Evolutionary conservation across 2,113 vertebrate species (phyloP), one percentile per base, ranked within the genome.

Genomic region (Monopterus albus): DNA sequence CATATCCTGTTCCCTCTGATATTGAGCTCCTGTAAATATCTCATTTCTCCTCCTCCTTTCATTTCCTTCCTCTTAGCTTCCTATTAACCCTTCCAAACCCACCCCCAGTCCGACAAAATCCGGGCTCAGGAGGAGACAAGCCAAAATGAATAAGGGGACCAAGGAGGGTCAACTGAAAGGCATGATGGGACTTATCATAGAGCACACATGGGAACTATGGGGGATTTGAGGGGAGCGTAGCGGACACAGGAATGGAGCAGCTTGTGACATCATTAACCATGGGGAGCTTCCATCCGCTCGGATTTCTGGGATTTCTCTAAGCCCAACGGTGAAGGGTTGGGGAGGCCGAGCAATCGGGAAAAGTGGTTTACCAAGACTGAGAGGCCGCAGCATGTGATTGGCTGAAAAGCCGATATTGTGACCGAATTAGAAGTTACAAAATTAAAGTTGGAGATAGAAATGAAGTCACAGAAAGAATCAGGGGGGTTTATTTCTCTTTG

Each of bases 211-310:
- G 88, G 84, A 88, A 81, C 81, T 81, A 81, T 67, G 69, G 63
- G 26, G 88, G 86, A 92, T 90, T 91, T 91, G 86, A 80, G 71
- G 58, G 58, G 60, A 87, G 87, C 82, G 75, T 88, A 39, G 88
- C 88, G 51, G 89, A 90, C 90, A 90, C 78, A 45, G 74, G 81
- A 82, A 85, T 73, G 90, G 90, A 90, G 91, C 90, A 92, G 87
- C 84, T 78, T 64, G 86, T 91, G 90, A 92, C 91, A 92, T 90
- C 89, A 91, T 92, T 92, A 92, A 92, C 91, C 88, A 87, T 45
- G 49, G 78, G 79, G 81, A 85, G 87, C 84, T 85, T 87, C 89
- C 87, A 83, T 83, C 78, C 72, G 55, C 83, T 85, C 60, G 88
- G 82, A 87, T 90, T 88, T 81, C 78, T 85, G 80, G 86, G 88